Base-by-base conservation (phyloP, 2,113 vertebrate genomes). In the Etheostoma cragini region DNA sequence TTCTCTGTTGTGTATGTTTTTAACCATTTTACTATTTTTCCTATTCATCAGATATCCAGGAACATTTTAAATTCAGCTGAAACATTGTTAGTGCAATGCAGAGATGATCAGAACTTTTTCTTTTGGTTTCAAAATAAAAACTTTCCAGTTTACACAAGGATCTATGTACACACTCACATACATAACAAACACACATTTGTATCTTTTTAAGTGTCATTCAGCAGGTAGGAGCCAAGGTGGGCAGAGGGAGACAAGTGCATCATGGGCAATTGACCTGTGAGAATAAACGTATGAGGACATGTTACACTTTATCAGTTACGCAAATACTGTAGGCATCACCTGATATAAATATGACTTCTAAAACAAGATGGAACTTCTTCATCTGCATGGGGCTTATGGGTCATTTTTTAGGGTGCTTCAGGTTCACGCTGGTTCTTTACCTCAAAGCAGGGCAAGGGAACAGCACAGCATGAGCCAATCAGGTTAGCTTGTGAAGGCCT, bases 401-500 rank as follows among this genome's bases (percentile, higher is more conserved):
- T 33, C 22, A 71, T 26, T n/a, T 52, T 22, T 71, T 16, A 57
- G 7, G 58, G 24, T 60, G 74, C 57, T 57, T 72, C 21, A 64
- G 53, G 72, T 75, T 80, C 53, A 80, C 47, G 76, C 66, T 87
- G 76, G 80, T 83, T 87, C 76, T 89, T 95, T 95, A 95, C 95
- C 95, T 94, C 88, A 62, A 61, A 72, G 79, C 54, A 8, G 84
- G 72, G 67, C 63, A 68, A 76, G 80, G 70, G 78, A 88, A 92
- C 85, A 89, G 87, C 90, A 67, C 91, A 91, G 88, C 89, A 75
- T 38, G 82, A 91, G 90, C 62, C 94, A 91, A 86, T 94, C 93
- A 92, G 92, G 84, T 94, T 91, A 94, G 91, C 95, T 95, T 73
- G 94, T 94, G 92, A 94, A 96, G 90, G 95, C 95, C 92, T 95